These are phyloP conservation scores for Phalacrocorax aristotelis DNA, from an alignment of 2,113 vertebrate species.

Conservation along the genomic window DNA sequence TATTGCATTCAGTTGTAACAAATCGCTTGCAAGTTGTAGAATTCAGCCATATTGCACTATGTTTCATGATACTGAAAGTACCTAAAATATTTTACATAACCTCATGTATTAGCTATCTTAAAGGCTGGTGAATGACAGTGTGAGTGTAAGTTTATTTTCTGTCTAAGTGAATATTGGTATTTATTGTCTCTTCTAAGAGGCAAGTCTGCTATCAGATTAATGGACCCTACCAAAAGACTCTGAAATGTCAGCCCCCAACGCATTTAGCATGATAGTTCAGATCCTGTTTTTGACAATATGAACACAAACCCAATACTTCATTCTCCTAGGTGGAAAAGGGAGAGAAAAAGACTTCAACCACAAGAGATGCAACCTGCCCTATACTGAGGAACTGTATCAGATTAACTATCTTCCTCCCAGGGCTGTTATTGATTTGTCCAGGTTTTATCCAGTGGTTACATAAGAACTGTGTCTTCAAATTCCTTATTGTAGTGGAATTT, in stretches of 20 bases:
- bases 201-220: neutral
- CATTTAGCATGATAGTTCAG: neutral
- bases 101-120: neutral
- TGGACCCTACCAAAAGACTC: neutral
- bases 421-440: neutral
- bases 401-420: neutral
- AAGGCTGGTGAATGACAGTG: neutral
- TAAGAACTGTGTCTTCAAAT: neutral
- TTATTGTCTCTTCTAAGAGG: neutral
- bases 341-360: neutral
- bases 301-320: neutral
- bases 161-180: neutral
- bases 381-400: neutral
- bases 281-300: neutral
- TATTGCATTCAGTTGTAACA: neutral
- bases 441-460: neutral
- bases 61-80: neutral
- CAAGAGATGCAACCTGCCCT: neutral
- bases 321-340: neutral
- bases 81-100: neutral
- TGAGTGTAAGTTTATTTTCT: neutral
- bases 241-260: neutral
- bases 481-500: neutral
- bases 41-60: neutral
- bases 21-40: neutral